Conservation (phyloP, 1,140 invertebrate species). For the Aporrectodea caliginosa region DNA sequence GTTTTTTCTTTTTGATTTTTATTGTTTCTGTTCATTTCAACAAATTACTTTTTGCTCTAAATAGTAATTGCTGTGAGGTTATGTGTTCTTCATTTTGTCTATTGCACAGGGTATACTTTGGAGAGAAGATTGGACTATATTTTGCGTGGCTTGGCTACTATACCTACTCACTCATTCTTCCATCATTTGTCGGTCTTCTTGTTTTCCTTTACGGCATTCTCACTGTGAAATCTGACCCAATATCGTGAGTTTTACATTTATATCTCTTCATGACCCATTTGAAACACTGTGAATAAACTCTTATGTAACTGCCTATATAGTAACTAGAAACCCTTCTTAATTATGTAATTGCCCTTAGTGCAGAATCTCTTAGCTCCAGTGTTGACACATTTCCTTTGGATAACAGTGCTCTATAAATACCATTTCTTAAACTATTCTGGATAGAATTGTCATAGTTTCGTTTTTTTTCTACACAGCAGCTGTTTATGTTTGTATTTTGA, state of each 20-base stretch:
- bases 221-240: conserved; percentile 78
- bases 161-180: conserved; percentile 77
- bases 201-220: conserved; percentile 68
- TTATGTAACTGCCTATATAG: background rate
- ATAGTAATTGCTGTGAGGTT: background rate
- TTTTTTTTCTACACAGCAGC: too few relatives aligned
- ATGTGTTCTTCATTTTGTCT: too few relatives aligned
- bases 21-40: background rate
- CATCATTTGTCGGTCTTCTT: conserved; percentile 60
- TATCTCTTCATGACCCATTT: background rate
- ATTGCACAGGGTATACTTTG: conserved; percentile 83
- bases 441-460: background rate
- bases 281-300: background rate
- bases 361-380: background rate
- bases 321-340: background rate
- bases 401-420: background rate
- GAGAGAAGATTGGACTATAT: conserved; percentile 93
- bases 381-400: background rate
- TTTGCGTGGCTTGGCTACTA: conserved; percentile 97
- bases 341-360: background rate
- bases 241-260: conserved; percentile 63
- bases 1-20: background rate
- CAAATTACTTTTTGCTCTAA: background rate
- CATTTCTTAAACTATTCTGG: background rate
- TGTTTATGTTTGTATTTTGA: too few relatives aligned